A percentile compares a stretch with the other conserved stretches of the same genome.
phyloP scores from a whole-genome alignment of 1,140 invertebrate species.

The Macrobrachium nipponense region DNA sequence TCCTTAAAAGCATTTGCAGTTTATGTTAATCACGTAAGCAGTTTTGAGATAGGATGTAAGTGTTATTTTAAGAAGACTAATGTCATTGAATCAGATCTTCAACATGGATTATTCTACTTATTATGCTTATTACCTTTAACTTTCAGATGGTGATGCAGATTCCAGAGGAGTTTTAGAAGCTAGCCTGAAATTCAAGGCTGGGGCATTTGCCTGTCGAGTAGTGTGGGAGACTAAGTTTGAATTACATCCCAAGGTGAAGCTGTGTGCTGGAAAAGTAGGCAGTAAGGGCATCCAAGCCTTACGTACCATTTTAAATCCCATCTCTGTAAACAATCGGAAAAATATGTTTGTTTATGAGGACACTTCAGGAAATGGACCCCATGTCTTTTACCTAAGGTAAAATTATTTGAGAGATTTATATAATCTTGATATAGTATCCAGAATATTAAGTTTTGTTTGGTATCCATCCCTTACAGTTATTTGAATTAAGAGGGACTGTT shows the following conservation, averaged over 20 bases:
- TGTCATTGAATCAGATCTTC: too few relatives aligned
- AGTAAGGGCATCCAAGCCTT: conserved; percentile 71
- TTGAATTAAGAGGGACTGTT: too few relatives aligned
- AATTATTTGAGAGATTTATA: background rate
- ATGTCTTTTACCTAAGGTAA: conserved; percentile 64
- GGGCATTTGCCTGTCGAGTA: conserved; percentile 80
- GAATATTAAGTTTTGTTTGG: too few relatives aligned
- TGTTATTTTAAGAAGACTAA: too few relatives aligned
- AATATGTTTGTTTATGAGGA: conserved; percentile 88
- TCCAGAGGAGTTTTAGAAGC: conserved; percentile 70
- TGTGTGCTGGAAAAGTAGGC: conserved; percentile 64
- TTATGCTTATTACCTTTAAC: conserved; percentile 11
- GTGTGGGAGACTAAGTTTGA: conserved; percentile 80
- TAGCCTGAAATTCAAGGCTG: conserved; percentile 73
- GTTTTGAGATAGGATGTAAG: too few relatives aligned
- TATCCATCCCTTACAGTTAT: too few relatives aligned
- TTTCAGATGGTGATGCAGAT: conserved; percentile 65
- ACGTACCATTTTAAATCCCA: conserved; percentile 77
- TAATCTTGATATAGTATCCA: too few relatives aligned
- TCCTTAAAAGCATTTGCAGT: too few relatives aligned
- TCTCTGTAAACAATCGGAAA: conserved; percentile 81
- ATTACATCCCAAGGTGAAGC: conserved; percentile 80
- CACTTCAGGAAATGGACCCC: conserved; percentile 71
- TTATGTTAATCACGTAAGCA: too few relatives aligned
- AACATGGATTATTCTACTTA: background rate